A percentile compares a stretch with the other conserved stretches of the same genome.
phyloP scores from a whole-genome alignment of 2,113 vertebrate genomes.

The Gavia stellata region DNA sequence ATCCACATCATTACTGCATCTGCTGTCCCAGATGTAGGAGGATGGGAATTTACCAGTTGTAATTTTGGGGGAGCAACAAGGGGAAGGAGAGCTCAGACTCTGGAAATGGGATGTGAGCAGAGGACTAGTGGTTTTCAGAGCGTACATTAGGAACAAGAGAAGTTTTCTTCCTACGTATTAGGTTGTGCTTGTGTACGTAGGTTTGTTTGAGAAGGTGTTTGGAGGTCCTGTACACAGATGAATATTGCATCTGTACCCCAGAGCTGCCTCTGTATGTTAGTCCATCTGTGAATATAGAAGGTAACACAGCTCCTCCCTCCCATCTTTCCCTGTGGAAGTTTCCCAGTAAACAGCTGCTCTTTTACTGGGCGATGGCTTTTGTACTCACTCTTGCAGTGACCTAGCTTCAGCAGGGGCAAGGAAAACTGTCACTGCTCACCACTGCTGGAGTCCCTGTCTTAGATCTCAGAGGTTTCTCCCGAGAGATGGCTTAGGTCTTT shows the following conservation, averaged over 20 bases:
- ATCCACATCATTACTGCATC: not conserved
- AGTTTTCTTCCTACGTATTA: not conserved
- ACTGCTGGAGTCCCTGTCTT: not conserved
- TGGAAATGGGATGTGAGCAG: not conserved
- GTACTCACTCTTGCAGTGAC: not conserved
- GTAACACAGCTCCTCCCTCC: not conserved
- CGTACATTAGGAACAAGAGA: not conserved
- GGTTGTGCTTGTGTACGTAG: not conserved
- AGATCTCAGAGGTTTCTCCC: not conserved
- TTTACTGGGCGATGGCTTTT: not conserved
- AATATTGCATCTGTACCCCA: not conserved
- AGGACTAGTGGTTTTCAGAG: not conserved
- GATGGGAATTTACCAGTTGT: not conserved
- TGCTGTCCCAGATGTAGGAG: not conserved
- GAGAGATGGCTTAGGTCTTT: not conserved
- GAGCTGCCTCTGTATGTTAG: not conserved
- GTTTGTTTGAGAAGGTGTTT: not conserved
- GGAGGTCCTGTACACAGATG: not conserved
- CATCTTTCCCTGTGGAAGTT: not conserved
- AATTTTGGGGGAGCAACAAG: not conserved
- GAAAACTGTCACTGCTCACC: not conserved
- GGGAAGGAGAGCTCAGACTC: not conserved
- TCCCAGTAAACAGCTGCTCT: not conserved
- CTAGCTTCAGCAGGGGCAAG: not conserved
- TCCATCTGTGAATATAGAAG: not conserved